A percentile compares a stretch with the other conserved stretches of the same genome.
Evolutionary conservation across 1,140 invertebrate genomes (phyloP).

Genomic region (Trichonephila clavipes): DNA sequence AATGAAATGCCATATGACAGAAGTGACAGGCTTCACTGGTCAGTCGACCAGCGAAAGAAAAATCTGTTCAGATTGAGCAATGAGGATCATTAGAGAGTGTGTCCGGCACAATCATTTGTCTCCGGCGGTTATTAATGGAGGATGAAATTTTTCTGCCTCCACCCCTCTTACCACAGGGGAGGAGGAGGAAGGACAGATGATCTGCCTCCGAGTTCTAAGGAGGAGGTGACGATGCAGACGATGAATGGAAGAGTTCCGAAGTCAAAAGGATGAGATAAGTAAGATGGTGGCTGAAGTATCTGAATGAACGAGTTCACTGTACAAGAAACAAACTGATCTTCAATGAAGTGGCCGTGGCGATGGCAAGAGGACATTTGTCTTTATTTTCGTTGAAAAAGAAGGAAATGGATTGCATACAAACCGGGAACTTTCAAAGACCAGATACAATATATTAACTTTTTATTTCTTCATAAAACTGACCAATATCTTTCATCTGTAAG

Average conservation of each 20-base stretch:
- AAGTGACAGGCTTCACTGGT: neutral
- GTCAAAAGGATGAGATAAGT: neutral
- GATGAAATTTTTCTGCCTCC: neutral
- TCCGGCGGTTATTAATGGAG: constrained; percentile 3
- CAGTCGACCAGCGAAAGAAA: neutral
- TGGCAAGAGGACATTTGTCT: no score
- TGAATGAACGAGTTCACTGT: neutral
- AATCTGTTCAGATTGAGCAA: neutral
- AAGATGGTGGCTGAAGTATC: neutral
- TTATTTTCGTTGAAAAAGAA: no score
- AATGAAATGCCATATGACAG: neutral
- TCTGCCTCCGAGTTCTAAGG: no score
- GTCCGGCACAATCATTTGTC: constrained; percentile 17
- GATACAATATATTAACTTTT: no score
- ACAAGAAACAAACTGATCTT: no score
- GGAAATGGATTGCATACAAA: no score
- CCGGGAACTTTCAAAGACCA: no score
- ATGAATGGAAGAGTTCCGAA: no score
- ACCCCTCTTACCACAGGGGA: neutral
- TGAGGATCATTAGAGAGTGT: neutral
- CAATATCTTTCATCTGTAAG: no score
- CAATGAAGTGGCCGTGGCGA: no score
- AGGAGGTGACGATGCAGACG: no score
- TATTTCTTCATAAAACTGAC: no score
- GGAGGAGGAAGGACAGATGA: neutral